Evolutionary conservation across 2,113 vertebrate genomes (phyloP).

Genomic region (Nicator chloris): DNA sequence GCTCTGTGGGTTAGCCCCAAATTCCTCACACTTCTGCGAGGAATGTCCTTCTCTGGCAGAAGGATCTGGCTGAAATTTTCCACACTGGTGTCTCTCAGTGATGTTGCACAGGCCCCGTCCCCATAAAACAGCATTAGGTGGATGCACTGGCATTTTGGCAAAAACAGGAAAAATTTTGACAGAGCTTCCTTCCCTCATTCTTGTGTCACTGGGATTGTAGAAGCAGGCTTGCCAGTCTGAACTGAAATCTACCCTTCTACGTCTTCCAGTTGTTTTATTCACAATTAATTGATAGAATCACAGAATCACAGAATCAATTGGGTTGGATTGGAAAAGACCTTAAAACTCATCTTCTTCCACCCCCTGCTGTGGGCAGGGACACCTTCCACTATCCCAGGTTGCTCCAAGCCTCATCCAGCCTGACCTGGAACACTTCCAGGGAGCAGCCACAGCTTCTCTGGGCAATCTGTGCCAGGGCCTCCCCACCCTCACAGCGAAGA

Average conservation of each 20-base stretch:
- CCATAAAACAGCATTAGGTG: neutral
- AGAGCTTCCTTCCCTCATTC: neutral
- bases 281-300: neutral
- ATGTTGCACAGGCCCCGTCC: neutral
- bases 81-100: neutral
- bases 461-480: neutral
- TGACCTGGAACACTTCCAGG: neutral
- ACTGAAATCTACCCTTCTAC: neutral
- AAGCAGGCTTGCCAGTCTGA: neutral
- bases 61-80: neutral
- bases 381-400: neutral
- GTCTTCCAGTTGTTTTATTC: neutral
- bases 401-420: accelerated
- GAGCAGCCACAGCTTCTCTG: neutral
- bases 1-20: neutral
- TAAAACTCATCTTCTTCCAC: neutral
- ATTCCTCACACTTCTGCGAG: neutral
- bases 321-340: neutral
- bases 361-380: neutral
- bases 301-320: no score
- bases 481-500: accelerated
- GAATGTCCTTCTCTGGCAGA: neutral
- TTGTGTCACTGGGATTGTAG: neutral
- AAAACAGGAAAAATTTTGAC: neutral
- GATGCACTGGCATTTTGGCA: neutral